Evolutionary conservation across 2,113 vertebrate genomes (phyloP).

Genomic region (Ceyx margarethae): DNA sequence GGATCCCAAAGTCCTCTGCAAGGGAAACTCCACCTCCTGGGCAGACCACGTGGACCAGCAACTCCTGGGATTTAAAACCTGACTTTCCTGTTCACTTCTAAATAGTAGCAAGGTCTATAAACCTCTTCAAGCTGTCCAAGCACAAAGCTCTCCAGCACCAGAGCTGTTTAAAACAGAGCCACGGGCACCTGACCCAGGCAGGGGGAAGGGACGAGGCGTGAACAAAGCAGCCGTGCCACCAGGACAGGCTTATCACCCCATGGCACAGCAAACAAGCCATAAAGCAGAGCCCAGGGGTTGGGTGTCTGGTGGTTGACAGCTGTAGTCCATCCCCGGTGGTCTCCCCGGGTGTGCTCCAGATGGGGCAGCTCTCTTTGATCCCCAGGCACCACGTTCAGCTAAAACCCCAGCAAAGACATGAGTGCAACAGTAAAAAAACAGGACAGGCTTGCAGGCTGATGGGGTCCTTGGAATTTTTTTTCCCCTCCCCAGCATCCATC

Average conservation of each 20-base stretch:
- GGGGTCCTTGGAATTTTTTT: neutral
- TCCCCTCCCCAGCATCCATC: neutral
- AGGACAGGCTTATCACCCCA: neutral
- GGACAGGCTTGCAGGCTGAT: accelerated
- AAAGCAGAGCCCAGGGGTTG: neutral
- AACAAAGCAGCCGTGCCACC: neutral
- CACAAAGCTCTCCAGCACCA: accelerated
- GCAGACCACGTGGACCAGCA: neutral
- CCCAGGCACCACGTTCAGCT: accelerated
- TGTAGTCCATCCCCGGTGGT: neutral
- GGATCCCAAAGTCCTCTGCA: neutral
- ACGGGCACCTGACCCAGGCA: neutral
- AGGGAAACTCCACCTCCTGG: neutral
- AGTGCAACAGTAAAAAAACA: accelerated
- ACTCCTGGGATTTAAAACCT: neutral
- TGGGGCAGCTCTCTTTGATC: neutral
- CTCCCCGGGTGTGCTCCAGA: neutral
- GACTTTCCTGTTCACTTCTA: accelerated
- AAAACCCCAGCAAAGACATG: neutral
- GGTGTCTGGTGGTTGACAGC: neutral
- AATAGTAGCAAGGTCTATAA: neutral
- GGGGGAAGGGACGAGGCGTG: neutral
- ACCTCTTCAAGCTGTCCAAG: neutral
- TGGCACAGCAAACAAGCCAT: neutral
- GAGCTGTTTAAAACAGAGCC: neutral